phyloP scores from a whole-genome alignment of 2,888 invertebrate species.

The Macaria notata region DNA sequence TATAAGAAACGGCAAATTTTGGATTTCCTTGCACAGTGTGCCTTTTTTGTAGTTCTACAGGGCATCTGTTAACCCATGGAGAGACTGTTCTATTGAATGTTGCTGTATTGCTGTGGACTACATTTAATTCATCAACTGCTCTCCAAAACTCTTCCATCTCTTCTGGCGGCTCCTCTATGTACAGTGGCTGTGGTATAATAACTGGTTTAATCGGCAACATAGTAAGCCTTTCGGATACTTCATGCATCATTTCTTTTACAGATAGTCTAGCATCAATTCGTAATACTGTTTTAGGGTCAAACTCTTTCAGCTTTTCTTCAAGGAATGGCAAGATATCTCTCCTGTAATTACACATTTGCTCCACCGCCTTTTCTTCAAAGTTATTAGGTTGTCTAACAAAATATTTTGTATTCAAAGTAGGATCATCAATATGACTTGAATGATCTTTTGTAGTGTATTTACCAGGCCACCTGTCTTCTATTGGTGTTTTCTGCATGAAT shows the following conservation, averaged over 20 bases:
- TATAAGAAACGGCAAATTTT: slow-evolving; percentile 81
- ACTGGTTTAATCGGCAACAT: slow-evolving; percentile 56
- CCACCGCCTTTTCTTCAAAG: slow-evolving; percentile 61
- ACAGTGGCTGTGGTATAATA: slow-evolving; percentile 64
- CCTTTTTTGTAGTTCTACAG: slow-evolving; percentile 84
- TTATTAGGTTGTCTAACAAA: slow-evolving; percentile 72
- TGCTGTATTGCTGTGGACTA: slow-evolving; percentile 49
- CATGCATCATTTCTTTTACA: slow-evolving; percentile 71
- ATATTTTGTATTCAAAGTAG: slow-evolving; percentile 64
- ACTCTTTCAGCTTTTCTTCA: slow-evolving; percentile 75
- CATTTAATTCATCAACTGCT: slow-evolving; percentile 50
- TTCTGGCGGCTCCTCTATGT: slow-evolving; percentile 59
- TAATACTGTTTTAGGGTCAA: slow-evolving; percentile 79
- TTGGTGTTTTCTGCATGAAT: slow-evolving; percentile 38
- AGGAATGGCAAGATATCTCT: slow-evolving; percentile 65
- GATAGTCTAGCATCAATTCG: slow-evolving; percentile 82
- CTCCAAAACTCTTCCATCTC: slow-evolving; percentile 71
- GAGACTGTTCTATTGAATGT: slow-evolving; percentile 70
- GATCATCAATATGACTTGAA: slow-evolving; percentile 43
- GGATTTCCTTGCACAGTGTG: slow-evolving; percentile 71
- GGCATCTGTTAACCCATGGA: slow-evolving; percentile 83
- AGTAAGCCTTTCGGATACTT: slow-evolving; percentile 66
- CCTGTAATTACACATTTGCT: slow-evolving; percentile 78
- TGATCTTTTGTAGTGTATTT: slow-evolving; percentile 55
- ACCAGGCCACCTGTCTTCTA: slow-evolving; percentile 58